Conservation (phyloP, 37 sponge, comb jelly and placozoan species). For the Mnemiopsis leidyi region DNA sequence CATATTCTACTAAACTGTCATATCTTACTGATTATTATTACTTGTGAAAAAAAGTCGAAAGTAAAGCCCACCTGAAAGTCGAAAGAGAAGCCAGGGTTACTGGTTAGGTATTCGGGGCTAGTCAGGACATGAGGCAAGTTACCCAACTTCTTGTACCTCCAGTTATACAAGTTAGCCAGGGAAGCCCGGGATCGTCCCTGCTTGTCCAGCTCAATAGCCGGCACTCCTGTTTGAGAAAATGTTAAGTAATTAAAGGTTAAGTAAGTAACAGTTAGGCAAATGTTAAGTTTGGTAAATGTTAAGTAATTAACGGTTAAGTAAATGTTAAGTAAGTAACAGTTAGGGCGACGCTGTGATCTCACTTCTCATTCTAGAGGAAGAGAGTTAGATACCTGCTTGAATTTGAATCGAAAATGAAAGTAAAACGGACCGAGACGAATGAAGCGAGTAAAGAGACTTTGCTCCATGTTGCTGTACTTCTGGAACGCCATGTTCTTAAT, state of each 20-base stretch:
- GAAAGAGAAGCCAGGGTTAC: constrained; percentile 86
- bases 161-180: constrained; percentile 89
- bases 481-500: constrained; percentile 99
- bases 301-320: no score
- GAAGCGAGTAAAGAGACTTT: constrained; percentile 95
- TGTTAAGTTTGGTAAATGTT: no score
- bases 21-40: no score
- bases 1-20: no score
- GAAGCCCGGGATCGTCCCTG: constrained; percentile 92
- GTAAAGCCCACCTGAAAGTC: constrained; percentile 72
- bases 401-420: neutral
- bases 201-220: constrained; percentile 92
- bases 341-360: no score
- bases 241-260: no score
- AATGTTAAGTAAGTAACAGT: no score
- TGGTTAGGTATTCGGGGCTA: constrained; percentile 76
- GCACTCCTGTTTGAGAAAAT: no score
- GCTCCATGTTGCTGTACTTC: constrained; percentile 99
- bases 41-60: no score
- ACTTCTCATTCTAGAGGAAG: no score
- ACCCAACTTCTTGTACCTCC: constrained; percentile 80
- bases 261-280: no score
- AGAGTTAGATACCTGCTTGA: no score
- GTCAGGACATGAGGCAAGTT: constrained; percentile 85
- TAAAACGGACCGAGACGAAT: constrained; percentile 70